Base-by-base conservation (phyloP, 2,888 invertebrate genomes). In the Perizoma flavofasciatum region DNA sequence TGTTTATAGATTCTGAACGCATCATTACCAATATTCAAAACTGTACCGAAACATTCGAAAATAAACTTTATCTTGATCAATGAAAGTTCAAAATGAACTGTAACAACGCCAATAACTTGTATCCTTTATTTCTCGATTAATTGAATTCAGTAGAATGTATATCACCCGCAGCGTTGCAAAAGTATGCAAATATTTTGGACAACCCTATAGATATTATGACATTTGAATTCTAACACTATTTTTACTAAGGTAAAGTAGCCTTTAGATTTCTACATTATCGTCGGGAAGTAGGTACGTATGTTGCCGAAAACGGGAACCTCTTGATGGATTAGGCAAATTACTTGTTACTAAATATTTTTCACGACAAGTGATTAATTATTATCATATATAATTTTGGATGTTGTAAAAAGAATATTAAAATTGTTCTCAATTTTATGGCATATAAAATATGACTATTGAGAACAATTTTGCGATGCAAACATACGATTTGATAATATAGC, bases 1-100 rank as follows among this genome's bases (percentile, higher is more conserved):
- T 83, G 90, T 85, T 91, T 89, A 89, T 69, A 72, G 69, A 91
- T 91, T 92, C 90, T 71, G 64, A 61, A 83, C 86, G 86, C 87
- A 80, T 87, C 86, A 86, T 87, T 86, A 85, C 77, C 70, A 70
- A 71, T 72, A 67, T 67, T 65, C n/a, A 52, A 49, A 39, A 35
- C 7, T 43, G 4, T 10, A 45, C 5, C 5, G 35, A 8, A 5
- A 39, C n/a, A 11, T 45, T n/a, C 33, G 35, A 57, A 55, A 35
- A 6, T 61, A 11, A 67, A 34, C 60, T 65, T 62, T 81, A 77
- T 48, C 10, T 0, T 6, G 9, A 8, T 0, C 0, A 0, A 0
- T n/a, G 66, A 72, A 71, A 61, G 59, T 45, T 59, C 11, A 67
- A 39, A 67, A 60, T 68, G 62, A 7, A 43, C 32, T 60, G 33